These are phyloP conservation scores for Protonibea diacanthus DNA, from an alignment of 2,797 vertebrate species.

Conservation along the genomic window DNA sequence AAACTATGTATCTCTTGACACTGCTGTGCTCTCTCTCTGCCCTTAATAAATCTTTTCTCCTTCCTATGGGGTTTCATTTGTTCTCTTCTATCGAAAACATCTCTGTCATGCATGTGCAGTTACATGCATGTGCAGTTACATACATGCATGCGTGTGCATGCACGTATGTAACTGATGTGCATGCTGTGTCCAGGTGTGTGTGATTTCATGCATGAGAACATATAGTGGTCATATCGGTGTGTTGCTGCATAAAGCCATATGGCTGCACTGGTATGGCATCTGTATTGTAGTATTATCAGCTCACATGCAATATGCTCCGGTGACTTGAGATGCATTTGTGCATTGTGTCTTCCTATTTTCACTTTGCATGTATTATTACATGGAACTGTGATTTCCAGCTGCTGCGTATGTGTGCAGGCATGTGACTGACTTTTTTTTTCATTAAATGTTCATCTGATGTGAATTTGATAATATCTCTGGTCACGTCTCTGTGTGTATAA, in stretches of 20 bases:
- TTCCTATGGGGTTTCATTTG: not conserved
- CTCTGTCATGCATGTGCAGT: constrained; percentile 14
- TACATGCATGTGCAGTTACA: no score
- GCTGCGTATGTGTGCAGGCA: constrained; percentile 2
- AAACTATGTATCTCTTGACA: constrained; percentile 31
- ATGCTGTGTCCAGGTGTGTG: constrained; percentile 57
- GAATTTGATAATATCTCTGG: not conserved
- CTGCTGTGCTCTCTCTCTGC: constrained; percentile 7
- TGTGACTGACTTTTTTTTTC: not conserved
- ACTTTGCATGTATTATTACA: not conserved
- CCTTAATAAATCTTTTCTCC: constrained; percentile 17
- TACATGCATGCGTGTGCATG: constrained; percentile 12
- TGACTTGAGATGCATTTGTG: constrained; percentile 21
- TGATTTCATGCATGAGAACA: constrained; percentile 60
- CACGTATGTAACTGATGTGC: constrained; percentile 10
- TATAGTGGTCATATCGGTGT: constrained; percentile 46
- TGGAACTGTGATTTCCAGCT: constrained; percentile 24
- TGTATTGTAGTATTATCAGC: constrained; percentile 44
- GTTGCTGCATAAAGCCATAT: constrained; percentile 53
- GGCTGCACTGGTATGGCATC: constrained; percentile 42
- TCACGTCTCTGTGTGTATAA: not conserved
- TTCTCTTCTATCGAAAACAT: constrained; percentile 11
- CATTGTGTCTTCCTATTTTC: not conserved
- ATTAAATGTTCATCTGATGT: not conserved
- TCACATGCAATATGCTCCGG: constrained; percentile 31